Conservation (phyloP, 2,797 vertebrate genomes). For the Eutrigla gurnardus region DNA sequence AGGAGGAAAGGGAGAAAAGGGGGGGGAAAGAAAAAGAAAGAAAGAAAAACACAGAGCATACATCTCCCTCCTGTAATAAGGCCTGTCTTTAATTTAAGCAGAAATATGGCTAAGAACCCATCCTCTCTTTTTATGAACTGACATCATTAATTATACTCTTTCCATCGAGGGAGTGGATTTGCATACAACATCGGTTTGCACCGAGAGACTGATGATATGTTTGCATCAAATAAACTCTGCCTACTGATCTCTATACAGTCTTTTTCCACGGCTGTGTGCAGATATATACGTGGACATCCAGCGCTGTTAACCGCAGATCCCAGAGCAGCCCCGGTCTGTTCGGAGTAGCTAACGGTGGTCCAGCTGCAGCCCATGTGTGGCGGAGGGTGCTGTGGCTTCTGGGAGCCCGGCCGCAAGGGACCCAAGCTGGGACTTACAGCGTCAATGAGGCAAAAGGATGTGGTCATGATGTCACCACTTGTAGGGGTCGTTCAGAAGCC, state of each 20-base stretch:
- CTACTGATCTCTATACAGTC: slow-evolving; percentile 83
- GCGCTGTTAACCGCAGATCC: slow-evolving; percentile 68
- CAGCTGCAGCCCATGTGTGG: slow-evolving; percentile 86
- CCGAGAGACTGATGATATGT: slow-evolving; percentile 89
- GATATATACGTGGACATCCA: slow-evolving; percentile 75
- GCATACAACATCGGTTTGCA: slow-evolving; percentile 86
- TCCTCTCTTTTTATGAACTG: slow-evolving; percentile 79
- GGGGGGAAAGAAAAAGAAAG: slow-evolving; percentile 46
- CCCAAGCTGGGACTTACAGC: slow-evolving; percentile 70
- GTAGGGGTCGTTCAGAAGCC: slow-evolving; percentile 82
- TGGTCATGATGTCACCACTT: slow-evolving; percentile 85
- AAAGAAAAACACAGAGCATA: slow-evolving; percentile 73
- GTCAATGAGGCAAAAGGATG: slow-evolving; percentile 82
- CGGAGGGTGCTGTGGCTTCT: slow-evolving; percentile 76
- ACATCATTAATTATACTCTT: slow-evolving; percentile 86
- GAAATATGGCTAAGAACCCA: slow-evolving; percentile 71
- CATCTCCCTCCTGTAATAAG: slow-evolving; percentile 76
- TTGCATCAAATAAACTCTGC: slow-evolving; percentile 91
- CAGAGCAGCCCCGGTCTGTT: slow-evolving; percentile 60
- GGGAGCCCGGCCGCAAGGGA: slow-evolving; percentile 81
- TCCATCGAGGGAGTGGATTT: slow-evolving; percentile 83
- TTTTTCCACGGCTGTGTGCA: slow-evolving; percentile 77
- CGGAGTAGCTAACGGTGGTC: slow-evolving; percentile 83
- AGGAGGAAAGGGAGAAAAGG: slow-evolving; percentile 47
- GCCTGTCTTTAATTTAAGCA: slow-evolving; percentile 82